Base-by-base conservation (phyloP, 1,140 invertebrate genomes). In the Drosophila trapezifrons region DNA sequence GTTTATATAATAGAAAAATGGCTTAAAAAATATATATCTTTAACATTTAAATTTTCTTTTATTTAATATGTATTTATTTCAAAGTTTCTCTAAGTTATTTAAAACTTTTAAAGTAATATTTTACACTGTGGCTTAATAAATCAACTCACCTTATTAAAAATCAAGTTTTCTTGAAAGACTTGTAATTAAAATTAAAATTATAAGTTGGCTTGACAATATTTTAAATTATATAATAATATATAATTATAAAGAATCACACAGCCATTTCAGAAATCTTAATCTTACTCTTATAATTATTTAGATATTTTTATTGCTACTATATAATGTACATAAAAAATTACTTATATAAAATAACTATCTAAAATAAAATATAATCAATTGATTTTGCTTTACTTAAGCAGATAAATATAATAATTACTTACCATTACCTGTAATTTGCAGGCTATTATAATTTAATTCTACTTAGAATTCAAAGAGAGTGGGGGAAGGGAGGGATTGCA, bases 401-500 rank as follows among this genome's bases (percentile, higher is more conserved):
- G 9, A 6, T 18, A 32, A 51, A 9, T 12, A 15, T 51, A 4
- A 32, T 32, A 15, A 51, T 51, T 32, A 32, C 3, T 7, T 32
- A 7, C 7, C 8, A 25, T 35, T 13, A 52, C 18, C 17, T 17
- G 17, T 27, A 38, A 25, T 17, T 56, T 20, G 8, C 8, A n/a
- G 7, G 20, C 12, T 35, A 52, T 35, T 18, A 5, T 15, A 35
- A 35, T 52, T 52, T 4, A 35, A 52, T 52, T 35, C 49, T 52
- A 15, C 7, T 35, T 52, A 35, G 49, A 45, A 35, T 35, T 35
- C 13, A 13, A 35, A 35, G 7, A 20, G 17, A 35, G 29, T 15
- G 49, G 7, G 18, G 17, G 12, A 35, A n/a, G n/a, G 52, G 47
- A 32, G 47, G 51, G 47, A 51, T 67, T 70, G 40, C 8, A 35